These are phyloP conservation scores for Pampus argenteus DNA, from an alignment of 2,797 vertebrate species.

Conservation along the genomic window DNA sequence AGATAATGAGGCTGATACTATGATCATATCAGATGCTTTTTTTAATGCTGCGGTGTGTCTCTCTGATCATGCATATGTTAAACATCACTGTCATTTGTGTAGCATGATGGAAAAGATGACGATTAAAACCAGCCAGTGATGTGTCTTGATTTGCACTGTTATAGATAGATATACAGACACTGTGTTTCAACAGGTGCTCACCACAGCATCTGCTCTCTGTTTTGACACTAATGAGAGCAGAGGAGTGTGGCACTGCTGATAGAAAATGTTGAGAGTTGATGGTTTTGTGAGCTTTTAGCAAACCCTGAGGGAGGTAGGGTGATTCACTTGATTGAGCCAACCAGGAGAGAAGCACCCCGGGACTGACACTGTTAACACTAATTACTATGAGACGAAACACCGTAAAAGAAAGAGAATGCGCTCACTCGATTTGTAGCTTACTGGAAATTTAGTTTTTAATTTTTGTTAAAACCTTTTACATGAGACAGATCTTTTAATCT, in stretches of 20 bases:
- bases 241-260: conserved; percentile 40
- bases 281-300: conserved; percentile 48
- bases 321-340: conserved; percentile 58
- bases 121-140: conserved; percentile 42
- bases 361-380: conserved; percentile 61
- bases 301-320: conserved; percentile 45
- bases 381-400: conserved; percentile 44
- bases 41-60: conserved; percentile 37
- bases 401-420: not conserved
- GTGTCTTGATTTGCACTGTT: conserved; percentile 16
- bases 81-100: conserved; percentile 38
- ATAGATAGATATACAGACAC: conserved; percentile 14
- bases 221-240: conserved; percentile 65
- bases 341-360: conserved; percentile 44
- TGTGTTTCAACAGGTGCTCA: conserved; percentile 81
- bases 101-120: conserved; percentile 30
- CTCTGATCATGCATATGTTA: conserved; percentile 28
- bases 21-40: conserved; percentile 37
- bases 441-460: not conserved
- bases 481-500: not conserved
- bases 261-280: conserved; percentile 62
- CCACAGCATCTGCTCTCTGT: conserved; percentile 40
- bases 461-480: not conserved
- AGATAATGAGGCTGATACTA: conserved; percentile 61
- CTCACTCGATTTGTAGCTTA: not conserved